Base-by-base conservation (phyloP, 2,888 invertebrate species). In the Auanema freiburgensis region DNA sequence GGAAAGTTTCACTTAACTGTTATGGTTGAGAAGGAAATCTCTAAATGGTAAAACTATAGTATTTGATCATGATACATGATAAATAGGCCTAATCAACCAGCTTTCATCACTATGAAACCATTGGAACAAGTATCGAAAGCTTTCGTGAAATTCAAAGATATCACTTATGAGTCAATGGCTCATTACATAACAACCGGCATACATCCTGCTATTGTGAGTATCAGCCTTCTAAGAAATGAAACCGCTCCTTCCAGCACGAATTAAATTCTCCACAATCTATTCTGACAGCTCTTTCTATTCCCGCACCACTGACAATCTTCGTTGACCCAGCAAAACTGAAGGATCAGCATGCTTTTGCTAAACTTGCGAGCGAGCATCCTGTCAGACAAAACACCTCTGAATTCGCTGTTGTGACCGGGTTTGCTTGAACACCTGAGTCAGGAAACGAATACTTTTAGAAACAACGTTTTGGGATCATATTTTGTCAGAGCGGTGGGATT, bases 41-140 rank as follows among this genome's bases (percentile, higher is more conserved):
- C 58, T 23, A 57, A 63, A 49, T 72, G 72, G 72, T 63, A n/a
- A n/a, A n/a, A n/a, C n/a, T n/a, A n/a, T 44, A 51, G 53, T 14
- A 16, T 18, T 23, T 8, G 16, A 5, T 49, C 33, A 33, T 33
- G 4, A 5, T 33, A 8, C 4, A 33, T 12, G 23, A 46, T 18
- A 18, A 46, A 50, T 53, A 63, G 65, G 69, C 57, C 68, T 11
- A 52, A 60, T 42, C 59, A 71, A 21, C 74, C 74, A 1, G 74
- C 74, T 1, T 65, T 74, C 10, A 67, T 74, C 46, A 68, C 71
- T 5, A 67, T 70, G 63, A 74, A 74, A 46, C 74, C 74, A 4
- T 16, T 44, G 1, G 74, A 74, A 44, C 33, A 44, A 23, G 65
- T 61, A 42, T 55, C 57, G 0, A 60, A 69, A 56, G 73, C 71